Evolutionary conservation across 1,140 invertebrate genomes (phyloP), one percentile per base, ranked within the genome.

Genomic region (Drosophila cardini): DNA sequence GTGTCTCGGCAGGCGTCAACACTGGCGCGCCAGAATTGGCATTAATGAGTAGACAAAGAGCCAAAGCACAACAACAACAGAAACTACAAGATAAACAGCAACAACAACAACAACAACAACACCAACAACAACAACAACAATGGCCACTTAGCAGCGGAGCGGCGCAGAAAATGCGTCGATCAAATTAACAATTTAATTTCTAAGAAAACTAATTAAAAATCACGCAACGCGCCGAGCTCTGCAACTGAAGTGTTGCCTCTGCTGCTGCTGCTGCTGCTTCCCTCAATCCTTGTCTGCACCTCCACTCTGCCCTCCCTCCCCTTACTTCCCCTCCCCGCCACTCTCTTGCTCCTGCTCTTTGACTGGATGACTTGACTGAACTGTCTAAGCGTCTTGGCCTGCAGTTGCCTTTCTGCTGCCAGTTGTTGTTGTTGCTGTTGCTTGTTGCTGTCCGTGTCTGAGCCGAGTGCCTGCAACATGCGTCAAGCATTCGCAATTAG

Each of bases 131-230:
- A 62, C 75, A 75, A 78, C 80, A 77, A 78, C 62, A 80, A 65
- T 68, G 80, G 67, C 84, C 85, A 89, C 84, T 90, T 89, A 89
- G 77, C 77, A 77, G 77, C 73, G 48, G 45, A 62, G 61, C 45
- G 56, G 78, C 65, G 76, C 67, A 73, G 85, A 69, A 80, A 90
- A 78, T 84, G 80, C 85, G 85, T 90, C 85, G 86, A 90, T 90
- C 85, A 90, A 90, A 90, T 90, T 90, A 90, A 90, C 86, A 90
- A 90, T 90, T 90, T 90, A 90, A 90, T 90, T 90, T 90, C 86
- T 90, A 82, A 79, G 85, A 90, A 90, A 90, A 90, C 85, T 90
- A 90, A 90, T 90, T 90, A 90, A 90, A 89, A 90, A 90, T 90
- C 85, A 90, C 80, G 69, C 81, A 81, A 79, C 85, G 74, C 80